Evolutionary conservation across 2,888 invertebrate species (phyloP).

Genomic region (Fissipunctia ypsillon): DNA sequence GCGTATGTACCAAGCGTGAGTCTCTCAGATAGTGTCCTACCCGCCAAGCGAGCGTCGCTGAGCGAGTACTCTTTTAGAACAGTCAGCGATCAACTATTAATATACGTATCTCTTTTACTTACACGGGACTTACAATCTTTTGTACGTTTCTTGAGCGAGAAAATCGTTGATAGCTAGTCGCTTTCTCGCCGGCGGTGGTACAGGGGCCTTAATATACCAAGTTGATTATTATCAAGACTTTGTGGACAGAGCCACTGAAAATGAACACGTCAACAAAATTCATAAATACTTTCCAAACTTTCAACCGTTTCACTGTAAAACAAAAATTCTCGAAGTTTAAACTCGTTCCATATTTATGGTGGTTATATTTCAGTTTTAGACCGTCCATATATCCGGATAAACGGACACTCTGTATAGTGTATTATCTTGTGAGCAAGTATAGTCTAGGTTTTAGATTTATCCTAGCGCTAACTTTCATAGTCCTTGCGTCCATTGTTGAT

Average conservation of each 20-base stretch:
- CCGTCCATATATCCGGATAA: constrained; percentile 37
- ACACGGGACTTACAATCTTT: no score
- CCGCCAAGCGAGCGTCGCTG: no score
- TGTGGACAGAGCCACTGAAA: neutral
- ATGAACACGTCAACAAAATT: neutral
- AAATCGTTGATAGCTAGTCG: no score
- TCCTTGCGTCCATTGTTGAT: constrained; percentile 12
- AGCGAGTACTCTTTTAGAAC: no score
- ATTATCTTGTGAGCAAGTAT: constrained; percentile 28
- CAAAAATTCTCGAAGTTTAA: constrained; percentile 42
- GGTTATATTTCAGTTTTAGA: constrained; percentile 57
- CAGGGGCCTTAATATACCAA: no score
- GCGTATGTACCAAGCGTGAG: no score
- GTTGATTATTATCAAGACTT: no score
- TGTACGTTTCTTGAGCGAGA: no score
- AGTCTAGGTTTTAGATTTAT: constrained; percentile 13
- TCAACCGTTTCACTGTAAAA: constrained; percentile 11
- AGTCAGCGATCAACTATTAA: no score
- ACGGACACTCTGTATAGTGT: neutral
- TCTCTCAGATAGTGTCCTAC: no score
- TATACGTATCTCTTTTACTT: no score
- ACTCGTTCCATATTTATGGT: constrained; percentile 64
- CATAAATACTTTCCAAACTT: neutral
- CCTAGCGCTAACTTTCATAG: constrained; percentile 4
- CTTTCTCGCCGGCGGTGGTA: no score